phyloP scores from a whole-genome alignment of 1,140 invertebrate species.

The Nylanderia fulva region DNA sequence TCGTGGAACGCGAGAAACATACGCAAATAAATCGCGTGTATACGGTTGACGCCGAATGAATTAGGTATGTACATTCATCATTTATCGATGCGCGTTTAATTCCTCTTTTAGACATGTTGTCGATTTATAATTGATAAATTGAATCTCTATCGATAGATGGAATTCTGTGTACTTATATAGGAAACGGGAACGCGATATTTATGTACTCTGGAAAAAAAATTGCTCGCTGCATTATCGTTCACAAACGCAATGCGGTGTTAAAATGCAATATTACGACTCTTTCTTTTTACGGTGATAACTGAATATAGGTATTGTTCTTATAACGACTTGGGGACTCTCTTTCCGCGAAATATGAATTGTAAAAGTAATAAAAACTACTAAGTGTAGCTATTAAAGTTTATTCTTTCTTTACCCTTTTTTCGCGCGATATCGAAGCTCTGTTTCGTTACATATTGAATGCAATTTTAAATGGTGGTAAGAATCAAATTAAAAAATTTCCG shows the following conservation, averaged over 20 bases:
- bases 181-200: background rate
- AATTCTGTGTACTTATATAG: background rate
- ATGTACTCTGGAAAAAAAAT: background rate
- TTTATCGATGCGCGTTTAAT: slow-evolving; percentile 9
- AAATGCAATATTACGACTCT: background rate
- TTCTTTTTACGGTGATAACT: background rate
- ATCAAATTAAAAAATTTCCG: slow-evolving; percentile 46
- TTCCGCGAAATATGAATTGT: slow-evolving; percentile 1
- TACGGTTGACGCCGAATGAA: background rate
- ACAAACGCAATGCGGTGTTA: background rate
- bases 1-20: background rate
- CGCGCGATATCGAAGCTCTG: background rate
- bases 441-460: slow-evolving; percentile 6
- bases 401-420: background rate
- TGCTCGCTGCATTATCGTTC: background rate
- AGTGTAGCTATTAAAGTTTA: background rate
- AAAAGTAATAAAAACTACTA: slow-evolving; percentile 19
- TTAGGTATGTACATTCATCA: background rate
- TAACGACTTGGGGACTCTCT: background rate
- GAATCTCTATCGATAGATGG: background rate
- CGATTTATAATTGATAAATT: background rate
- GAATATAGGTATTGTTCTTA: background rate
- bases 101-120: background rate
- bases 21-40: slow-evolving; percentile 24
- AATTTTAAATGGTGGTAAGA: background rate